Evolutionary conservation across 2,797 vertebrate genomes (phyloP).

Genomic region (Sorex maritimensis): DNA sequence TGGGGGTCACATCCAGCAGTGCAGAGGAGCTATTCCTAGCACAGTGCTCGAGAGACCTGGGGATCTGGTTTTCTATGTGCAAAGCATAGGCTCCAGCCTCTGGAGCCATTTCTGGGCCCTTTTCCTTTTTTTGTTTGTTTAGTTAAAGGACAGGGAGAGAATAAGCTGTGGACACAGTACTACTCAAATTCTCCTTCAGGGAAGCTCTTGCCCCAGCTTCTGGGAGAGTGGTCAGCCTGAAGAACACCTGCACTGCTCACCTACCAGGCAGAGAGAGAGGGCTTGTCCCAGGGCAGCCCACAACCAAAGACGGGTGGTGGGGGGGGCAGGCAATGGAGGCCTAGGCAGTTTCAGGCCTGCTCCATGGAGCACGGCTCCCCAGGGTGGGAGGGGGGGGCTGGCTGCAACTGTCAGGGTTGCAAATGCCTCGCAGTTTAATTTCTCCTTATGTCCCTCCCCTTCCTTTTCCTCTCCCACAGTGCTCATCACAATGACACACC

Average conservation of each 20-base stretch:
- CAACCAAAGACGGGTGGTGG: background rate
- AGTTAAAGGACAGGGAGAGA: constrained; percentile 3
- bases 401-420: background rate
- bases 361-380: background rate
- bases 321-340: background rate
- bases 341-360: constrained; percentile 19
- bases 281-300: background rate
- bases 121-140: background rate
- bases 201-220: background rate
- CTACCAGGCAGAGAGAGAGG: background rate
- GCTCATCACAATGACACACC: constrained; percentile 17
- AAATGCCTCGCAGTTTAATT: background rate
- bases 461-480: constrained; percentile 65
- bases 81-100: too few relatives aligned
- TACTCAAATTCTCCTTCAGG: constrained; percentile 30
- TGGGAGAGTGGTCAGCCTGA: background rate
- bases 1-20: too few relatives aligned
- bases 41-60: too few relatives aligned
- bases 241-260: background rate
- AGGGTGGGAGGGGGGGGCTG: background rate
- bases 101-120: too few relatives aligned
- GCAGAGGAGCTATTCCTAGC: too few relatives aligned
- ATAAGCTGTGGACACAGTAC: background rate
- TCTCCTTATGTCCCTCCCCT: background rate
- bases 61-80: too few relatives aligned